phyloP scores from a whole-genome alignment of 1,140 invertebrate species.

The Diabrotica virgifera region DNA sequence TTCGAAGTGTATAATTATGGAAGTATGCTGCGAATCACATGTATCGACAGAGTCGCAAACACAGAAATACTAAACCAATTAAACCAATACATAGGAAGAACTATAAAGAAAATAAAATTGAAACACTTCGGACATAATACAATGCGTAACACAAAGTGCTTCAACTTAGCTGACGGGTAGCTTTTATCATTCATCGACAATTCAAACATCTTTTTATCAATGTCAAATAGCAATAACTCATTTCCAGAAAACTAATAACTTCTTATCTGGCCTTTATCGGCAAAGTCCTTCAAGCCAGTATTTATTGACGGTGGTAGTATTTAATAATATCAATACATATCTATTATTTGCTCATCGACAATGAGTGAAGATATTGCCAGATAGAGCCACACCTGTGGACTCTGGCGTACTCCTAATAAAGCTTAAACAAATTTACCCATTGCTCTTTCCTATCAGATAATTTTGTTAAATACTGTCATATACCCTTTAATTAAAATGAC shows the following conservation, averaged over 20 bases:
- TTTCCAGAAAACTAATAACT: neutral
- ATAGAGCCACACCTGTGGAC: neutral
- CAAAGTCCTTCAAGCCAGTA: neutral
- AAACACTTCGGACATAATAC: no score
- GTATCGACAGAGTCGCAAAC: no score
- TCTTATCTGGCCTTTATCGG: neutral
- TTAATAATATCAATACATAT: neutral
- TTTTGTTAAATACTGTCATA: slow-evolving; percentile 1
- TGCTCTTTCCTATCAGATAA: neutral
- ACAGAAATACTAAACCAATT: no score
- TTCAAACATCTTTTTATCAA: no score
- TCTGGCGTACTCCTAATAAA: neutral
- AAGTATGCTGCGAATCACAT: no score
- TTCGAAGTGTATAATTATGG: no score
- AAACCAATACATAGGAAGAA: no score
- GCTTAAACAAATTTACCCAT: slow-evolving; percentile 1
- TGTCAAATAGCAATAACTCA: neutral
- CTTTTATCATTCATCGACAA: no score
- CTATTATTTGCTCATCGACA: slow-evolving; percentile 2
- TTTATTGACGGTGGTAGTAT: no score
- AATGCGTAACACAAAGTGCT: no score
- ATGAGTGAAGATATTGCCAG: neutral
- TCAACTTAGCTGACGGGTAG: no score
- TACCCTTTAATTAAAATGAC: slow-evolving; percentile 3
- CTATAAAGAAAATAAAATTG: no score